Evolutionary conservation across 2,888 invertebrate species (phyloP), one percentile per base, ranked within the genome.

Genomic region (Mystacides longicornis): DNA sequence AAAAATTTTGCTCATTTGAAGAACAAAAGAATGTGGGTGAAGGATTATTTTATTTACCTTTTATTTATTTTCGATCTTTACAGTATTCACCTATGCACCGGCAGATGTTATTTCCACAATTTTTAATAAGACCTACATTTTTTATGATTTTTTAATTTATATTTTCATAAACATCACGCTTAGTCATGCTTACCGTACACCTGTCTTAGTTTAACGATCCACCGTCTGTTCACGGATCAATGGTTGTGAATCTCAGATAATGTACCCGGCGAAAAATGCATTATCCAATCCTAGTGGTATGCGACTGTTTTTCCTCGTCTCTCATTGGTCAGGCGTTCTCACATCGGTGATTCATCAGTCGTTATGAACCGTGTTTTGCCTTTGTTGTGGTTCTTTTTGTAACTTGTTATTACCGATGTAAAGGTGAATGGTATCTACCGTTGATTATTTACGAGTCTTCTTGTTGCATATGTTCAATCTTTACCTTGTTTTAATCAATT

Each of bases 271-370:
- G 54, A 42, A 42, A 56, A 49, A 48, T 52, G 53, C 53, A 42
- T 50, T 56, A 52, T 45, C 53, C 56, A 52, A 56, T 56, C 56
- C 27, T 19, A 21, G 52, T 11, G 56, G 56, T 33, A 53, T 56
- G 56, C 33, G 49, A 56, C 42, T 33, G n/a, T 37, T 52, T 52
- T 46, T 50, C 46, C 56, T 46, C 37, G 18, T 49, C 19, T 37
- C 19, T 37, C 49, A 49, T 54, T 43, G 54, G 49, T 43, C 23
- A 42, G 49, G n/a, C 18, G 37, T n/a, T 18, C 23, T n/a, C 23
- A 19, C 33, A 20, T 20, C 27, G 49, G 49, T 49, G 27, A 49
- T 49, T 48, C 48, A 48, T 14, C 19, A 20, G 3, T n/a, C 16
- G 19, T 46, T 19, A 46, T 21, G 14, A 3, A 37, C 14, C 3